These are phyloP conservation scores for Calephelis virginiensis DNA, from an alignment of 1,140 invertebrate species.

Conservation along the genomic window DNA sequence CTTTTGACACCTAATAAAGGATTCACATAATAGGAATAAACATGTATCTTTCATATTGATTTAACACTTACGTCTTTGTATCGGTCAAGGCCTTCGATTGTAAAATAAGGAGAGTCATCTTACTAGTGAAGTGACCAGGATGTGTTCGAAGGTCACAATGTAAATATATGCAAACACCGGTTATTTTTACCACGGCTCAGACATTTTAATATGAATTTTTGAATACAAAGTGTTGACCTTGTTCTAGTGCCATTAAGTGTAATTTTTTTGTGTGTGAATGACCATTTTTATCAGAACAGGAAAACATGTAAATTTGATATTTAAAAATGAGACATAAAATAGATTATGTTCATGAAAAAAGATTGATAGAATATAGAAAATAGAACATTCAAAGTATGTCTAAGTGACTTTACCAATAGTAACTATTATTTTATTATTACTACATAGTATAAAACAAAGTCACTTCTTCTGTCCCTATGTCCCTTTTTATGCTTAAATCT, in stretches of 20 bases:
- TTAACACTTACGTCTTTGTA: constrained; percentile 6
- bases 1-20: background rate
- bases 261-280: constrained; percentile 7
- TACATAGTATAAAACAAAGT: too few species aligned
- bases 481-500: too few species aligned
- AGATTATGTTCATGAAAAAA: background rate
- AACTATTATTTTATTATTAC: too few species aligned
- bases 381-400: too few species aligned
- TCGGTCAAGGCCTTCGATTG: constrained; percentile 17
- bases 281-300: constrained; percentile 6
- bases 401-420: too few species aligned
- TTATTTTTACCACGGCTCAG: background rate
- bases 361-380: background rate
- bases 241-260: constrained; percentile 19
- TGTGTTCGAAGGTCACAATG: constrained; percentile 32
- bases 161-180: background rate
- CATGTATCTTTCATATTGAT: constrained; percentile 22
- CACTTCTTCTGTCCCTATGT: too few species aligned
- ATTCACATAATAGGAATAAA: background rate
- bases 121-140: constrained; percentile 29
- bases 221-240: constrained; percentile 10
- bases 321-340: background rate
- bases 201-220: background rate
- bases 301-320: constrained; percentile 4
- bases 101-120: constrained; percentile 7